phyloP scores from a whole-genome alignment of 2,797 vertebrate species.

The Pteropus rufus region DNA sequence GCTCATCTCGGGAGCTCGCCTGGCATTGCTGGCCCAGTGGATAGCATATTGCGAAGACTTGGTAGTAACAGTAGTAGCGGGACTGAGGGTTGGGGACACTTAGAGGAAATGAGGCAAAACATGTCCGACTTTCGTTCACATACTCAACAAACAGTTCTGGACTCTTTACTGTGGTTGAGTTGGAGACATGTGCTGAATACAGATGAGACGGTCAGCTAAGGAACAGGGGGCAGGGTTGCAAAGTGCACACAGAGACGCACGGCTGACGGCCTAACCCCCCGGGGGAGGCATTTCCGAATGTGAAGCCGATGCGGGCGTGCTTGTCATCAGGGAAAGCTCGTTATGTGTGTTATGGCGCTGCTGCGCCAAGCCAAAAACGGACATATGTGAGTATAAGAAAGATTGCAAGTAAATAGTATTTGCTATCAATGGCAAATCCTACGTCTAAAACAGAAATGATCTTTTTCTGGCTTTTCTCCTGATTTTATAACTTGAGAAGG shows the following conservation, averaged over 20 bases:
- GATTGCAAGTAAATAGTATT: constrained; percentile 25
- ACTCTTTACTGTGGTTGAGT: not conserved
- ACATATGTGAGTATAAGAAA: not conserved
- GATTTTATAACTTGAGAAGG: constrained; percentile 12
- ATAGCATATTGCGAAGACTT: not conserved
- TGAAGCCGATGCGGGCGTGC: not conserved
- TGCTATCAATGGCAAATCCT: not conserved
- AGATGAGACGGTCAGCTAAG: constrained; percentile 15
- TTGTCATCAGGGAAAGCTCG: constrained; percentile 5
- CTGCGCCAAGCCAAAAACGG: not conserved
- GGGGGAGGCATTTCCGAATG: constrained; percentile 12
- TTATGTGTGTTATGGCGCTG: not conserved
- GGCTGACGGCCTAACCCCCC: not conserved
- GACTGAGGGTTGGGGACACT: not conserved
- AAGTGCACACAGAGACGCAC: not conserved
- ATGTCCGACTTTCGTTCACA: not conserved
- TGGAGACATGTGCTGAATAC: not conserved
- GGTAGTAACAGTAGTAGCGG: not conserved
- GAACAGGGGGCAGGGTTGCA: not conserved
- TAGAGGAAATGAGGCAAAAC: not conserved
- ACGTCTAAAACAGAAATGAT: constrained; percentile 14
- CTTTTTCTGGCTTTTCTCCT: not conserved
- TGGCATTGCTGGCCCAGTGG: not conserved
- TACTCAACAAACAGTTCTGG: not conserved
- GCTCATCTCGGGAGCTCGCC: not conserved